Percentiles rank a stretch among this genome's conserved stretches.
These are phyloP conservation scores for Philhelius pedissequus DNA, from an alignment of 2,888 invertebrate species.

Conservation along the genomic window DNA sequence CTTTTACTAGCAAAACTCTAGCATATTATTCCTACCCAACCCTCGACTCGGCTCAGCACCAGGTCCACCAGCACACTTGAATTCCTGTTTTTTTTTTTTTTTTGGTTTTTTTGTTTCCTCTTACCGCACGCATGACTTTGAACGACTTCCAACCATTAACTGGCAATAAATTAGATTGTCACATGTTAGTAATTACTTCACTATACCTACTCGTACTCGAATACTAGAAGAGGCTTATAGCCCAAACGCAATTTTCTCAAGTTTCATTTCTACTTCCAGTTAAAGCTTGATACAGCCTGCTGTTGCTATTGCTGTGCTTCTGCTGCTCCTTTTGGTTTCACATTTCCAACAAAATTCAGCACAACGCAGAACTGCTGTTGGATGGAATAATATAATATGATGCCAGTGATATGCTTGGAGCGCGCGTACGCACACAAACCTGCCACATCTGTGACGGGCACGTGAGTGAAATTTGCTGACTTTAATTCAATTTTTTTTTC, in stretches of 20 bases:
- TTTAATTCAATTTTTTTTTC: slow-evolving; percentile 45
- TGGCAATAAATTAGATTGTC: slow-evolving; percentile 64
- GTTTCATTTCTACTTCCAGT: not conserved
- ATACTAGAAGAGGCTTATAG: not conserved
- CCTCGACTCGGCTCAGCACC: not conserved
- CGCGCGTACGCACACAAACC: slow-evolving; percentile 48
- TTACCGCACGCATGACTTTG: slow-evolving; percentile 44
- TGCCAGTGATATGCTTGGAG: slow-evolving; percentile 36
- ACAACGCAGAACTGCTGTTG: not conserved
- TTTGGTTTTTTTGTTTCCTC: not conserved
- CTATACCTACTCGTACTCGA: not conserved
- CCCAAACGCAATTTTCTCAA: slow-evolving; percentile 18
- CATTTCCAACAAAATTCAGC: slow-evolving; percentile 26
- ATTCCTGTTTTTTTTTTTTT: not conserved
- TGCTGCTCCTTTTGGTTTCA: slow-evolving; percentile 40
- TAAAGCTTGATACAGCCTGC: not conserved
- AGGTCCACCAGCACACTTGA: not conserved
- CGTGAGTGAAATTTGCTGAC: slow-evolving; percentile 61
- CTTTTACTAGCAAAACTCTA: slow-evolving; percentile 11
- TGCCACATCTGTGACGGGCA: slow-evolving; percentile 58
- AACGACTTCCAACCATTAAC: slow-evolving; percentile 58
- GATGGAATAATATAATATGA: slow-evolving; percentile 4
- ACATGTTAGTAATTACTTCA: slow-evolving; percentile 63
- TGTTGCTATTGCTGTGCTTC: no score
- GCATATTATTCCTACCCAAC: slow-evolving; percentile 8